phyloP scores from a whole-genome alignment of 2,888 invertebrate genomes.

The Parascotia fuliginaria region DNA sequence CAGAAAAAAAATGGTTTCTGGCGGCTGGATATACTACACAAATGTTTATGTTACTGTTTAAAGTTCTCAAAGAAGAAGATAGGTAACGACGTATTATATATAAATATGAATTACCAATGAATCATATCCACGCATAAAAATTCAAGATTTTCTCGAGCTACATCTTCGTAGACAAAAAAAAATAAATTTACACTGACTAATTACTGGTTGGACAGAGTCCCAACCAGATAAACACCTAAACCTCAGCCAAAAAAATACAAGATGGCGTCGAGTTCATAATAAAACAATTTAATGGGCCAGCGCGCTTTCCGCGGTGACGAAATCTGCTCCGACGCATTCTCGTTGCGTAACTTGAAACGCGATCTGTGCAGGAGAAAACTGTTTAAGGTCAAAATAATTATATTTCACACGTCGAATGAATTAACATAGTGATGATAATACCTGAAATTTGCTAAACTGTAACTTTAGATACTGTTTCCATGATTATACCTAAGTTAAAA shows the following conservation, averaged over 20 bases:
- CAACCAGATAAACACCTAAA: slow-evolving; percentile 84
- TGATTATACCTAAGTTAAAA: neutral
- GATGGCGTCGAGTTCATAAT: slow-evolving; percentile 85
- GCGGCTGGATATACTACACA: slow-evolving; percentile 42
- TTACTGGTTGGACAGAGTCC: slow-evolving; percentile 83
- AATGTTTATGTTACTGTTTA: slow-evolving; percentile 41
- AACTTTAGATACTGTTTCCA: neutral
- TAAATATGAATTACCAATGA: too few species aligned
- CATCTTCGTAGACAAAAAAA: slow-evolving; percentile 57
- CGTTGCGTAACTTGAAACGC: slow-evolving; percentile 81
- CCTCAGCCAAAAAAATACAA: slow-evolving; percentile 84
- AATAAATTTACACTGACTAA: slow-evolving; percentile 80
- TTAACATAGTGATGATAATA: slow-evolving; percentile 30
- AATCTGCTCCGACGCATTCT: slow-evolving; percentile 81
- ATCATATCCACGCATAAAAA: too few species aligned
- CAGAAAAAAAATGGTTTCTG: slow-evolving; percentile 54
- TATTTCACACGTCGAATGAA: slow-evolving; percentile 52
- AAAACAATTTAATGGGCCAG: slow-evolving; percentile 86
- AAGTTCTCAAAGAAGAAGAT: slow-evolving; percentile 26
- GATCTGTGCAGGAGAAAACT: slow-evolving; percentile 80
- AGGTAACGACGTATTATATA: too few species aligned
- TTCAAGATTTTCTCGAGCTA: slow-evolving; percentile 49
- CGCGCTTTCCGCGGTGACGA: slow-evolving; percentile 85
- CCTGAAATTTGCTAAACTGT: neutral
- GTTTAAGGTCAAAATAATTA: slow-evolving; percentile 76